A percentile compares a stretch with the other conserved stretches of the same genome.
phyloP scores from a whole-genome alignment of 2,888 invertebrate genomes.

The Brachyptera putata region DNA sequence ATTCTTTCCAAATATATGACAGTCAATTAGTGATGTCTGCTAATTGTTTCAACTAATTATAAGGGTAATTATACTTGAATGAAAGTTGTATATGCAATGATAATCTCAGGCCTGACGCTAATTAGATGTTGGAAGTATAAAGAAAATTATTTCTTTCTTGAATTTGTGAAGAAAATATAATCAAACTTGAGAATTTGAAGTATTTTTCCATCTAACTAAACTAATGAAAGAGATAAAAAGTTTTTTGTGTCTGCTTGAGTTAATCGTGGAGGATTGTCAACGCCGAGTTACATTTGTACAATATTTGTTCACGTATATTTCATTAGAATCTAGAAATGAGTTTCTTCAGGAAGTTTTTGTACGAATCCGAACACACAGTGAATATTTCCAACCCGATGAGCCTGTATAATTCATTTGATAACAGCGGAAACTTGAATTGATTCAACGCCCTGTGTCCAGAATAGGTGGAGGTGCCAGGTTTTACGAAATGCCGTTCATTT shows the following conservation, averaged over 20 bases:
- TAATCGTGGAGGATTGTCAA: not conserved
- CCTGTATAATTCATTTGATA: no score
- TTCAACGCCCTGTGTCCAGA: no score
- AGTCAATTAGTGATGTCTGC: slow-evolving; percentile 4
- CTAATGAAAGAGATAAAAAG: not conserved
- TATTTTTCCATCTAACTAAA: not conserved
- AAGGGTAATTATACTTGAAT: slow-evolving; percentile 15
- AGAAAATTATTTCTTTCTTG: not conserved
- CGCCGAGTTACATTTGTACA: not conserved
- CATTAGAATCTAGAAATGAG: not conserved
- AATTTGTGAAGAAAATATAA: not conserved
- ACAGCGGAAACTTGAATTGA: no score
- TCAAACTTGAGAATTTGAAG: not conserved
- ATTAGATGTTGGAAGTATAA: slow-evolving; percentile 2
- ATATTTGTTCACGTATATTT: not conserved
- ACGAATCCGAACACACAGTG: no score
- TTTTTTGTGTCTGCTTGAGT: not conserved
- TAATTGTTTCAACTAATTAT: slow-evolving; percentile 14
- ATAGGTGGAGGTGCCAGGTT: no score
- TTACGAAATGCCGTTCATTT: no score
- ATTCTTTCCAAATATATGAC: no score
- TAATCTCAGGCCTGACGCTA: slow-evolving; percentile 2
- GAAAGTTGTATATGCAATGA: not conserved
- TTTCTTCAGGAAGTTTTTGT: not conserved
- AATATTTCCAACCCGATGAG: no score